These are phyloP conservation scores for Ascaphus truei DNA, from an alignment of 2,113 vertebrate species.

Conservation along the genomic window DNA sequence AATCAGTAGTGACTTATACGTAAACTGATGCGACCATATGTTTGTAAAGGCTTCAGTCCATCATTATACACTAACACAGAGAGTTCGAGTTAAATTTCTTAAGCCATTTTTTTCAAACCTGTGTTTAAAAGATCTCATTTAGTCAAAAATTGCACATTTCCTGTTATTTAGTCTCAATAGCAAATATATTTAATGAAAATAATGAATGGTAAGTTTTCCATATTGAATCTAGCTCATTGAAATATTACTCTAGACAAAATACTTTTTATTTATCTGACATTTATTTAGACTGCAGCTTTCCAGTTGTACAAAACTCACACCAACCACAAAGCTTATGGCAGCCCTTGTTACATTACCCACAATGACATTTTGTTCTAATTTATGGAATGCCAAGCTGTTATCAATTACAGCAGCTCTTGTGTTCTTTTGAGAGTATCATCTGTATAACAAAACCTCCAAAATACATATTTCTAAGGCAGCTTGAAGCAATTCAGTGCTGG, in stretches of 20 bases:
- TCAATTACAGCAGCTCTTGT: constrained; percentile 5
- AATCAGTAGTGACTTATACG: neutral
- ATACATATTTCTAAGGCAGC: neutral
- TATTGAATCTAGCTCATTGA: neutral
- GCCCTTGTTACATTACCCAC: constrained; percentile 14
- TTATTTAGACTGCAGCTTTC: neutral
- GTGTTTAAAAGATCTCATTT: neutral
- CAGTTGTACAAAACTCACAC: neutral
- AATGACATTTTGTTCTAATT: constrained; percentile 14
- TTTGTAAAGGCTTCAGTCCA: neutral
- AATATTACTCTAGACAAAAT: constrained; percentile 13
- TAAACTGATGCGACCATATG: neutral
- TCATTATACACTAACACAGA: neutral
- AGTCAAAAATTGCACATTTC: neutral
- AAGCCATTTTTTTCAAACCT: neutral
- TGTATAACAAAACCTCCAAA: neutral
- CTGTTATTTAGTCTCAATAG: neutral
- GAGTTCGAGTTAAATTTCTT: neutral
- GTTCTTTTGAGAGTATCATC: neutral
- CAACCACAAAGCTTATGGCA: neutral
- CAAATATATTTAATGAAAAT: neutral
- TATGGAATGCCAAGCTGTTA: neutral
- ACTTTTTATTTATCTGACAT: neutral
- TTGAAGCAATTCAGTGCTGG: neutral
- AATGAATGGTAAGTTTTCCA: neutral